A percentile compares a stretch with the other conserved stretches of the same genome.
Evolutionary conservation across 2,888 invertebrate species (phyloP).

Genomic region (Tachina fera): DNA sequence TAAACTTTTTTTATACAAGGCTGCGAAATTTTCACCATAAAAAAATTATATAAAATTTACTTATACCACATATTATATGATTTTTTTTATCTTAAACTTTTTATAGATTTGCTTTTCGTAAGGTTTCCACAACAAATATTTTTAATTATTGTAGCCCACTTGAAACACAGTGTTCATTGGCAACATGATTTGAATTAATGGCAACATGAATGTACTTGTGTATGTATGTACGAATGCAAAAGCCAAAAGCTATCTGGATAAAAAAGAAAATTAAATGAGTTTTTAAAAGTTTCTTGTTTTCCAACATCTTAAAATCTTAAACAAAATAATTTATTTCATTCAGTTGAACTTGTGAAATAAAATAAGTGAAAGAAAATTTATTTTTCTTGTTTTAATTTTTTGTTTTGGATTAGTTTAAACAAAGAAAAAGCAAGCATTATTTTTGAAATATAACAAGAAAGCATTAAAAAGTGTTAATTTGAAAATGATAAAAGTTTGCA

Average conservation of each 20-base stretch:
- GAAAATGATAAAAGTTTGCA: not conserved
- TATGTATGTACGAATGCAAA: not conserved
- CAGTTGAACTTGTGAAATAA: slow-evolving; percentile 22
- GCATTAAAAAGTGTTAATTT: slow-evolving; percentile 16
- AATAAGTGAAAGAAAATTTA: not conserved
- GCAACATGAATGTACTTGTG: not conserved
- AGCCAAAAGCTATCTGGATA: slow-evolving; percentile 12
- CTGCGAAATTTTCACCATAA: too few species aligned
- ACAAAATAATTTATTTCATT: slow-evolving; percentile 39
- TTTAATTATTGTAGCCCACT: not conserved
- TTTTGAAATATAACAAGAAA: not conserved
- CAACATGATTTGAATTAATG: not conserved
- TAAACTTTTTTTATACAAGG: too few species aligned
- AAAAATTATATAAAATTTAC: too few species aligned
- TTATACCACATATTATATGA: too few species aligned
- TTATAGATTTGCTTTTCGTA: too few species aligned
- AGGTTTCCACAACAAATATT: too few species aligned
- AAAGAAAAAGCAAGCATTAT: not conserved
- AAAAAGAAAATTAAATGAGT: slow-evolving; percentile 29
- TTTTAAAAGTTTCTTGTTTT: slow-evolving; percentile 6
- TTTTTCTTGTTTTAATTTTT: not conserved
- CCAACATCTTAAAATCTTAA: not conserved
- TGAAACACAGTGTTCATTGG: not conserved
- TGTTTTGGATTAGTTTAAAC: not conserved
- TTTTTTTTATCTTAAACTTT: too few species aligned